Conservation (phyloP, 2,113 vertebrate species). For the Melanostigma gelatinosum region DNA sequence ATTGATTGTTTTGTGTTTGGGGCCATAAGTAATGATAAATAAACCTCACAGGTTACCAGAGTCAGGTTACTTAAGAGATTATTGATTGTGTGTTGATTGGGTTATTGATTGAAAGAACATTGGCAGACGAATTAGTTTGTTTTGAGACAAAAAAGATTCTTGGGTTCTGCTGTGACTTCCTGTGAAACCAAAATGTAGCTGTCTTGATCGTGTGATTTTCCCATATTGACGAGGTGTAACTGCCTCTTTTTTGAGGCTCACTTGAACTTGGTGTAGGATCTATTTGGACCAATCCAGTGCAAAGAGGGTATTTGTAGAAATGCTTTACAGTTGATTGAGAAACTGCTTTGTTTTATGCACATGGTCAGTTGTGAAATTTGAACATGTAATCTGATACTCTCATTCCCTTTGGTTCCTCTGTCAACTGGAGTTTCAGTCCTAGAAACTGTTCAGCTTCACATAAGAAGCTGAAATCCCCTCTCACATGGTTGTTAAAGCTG, state of each 20-base stretch:
- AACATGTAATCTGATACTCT: conserved; percentile 32
- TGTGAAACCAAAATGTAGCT: neutral
- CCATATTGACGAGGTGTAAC: neutral
- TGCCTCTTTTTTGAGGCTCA: neutral
- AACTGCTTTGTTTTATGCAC: conserved; percentile 14
- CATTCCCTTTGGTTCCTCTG: conserved; percentile 7
- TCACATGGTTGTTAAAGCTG: conserved; percentile 50
- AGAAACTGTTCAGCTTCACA: conserved; percentile 17
- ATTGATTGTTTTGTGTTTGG: neutral
- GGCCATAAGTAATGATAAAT: neutral
- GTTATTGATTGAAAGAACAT: neutral
- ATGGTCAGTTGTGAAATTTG: conserved; percentile 18
- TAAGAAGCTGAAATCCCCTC: conserved; percentile 55
- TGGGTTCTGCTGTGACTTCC: neutral
- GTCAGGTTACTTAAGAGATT: neutral
- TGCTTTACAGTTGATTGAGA: neutral
- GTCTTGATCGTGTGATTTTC: neutral
- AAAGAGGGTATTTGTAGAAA: neutral
- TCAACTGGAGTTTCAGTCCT: conserved; percentile 28
- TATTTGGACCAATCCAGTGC: neutral
- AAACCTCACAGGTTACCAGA: neutral
- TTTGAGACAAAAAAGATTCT: neutral
- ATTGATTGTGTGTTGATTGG: neutral
- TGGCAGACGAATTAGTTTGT: neutral
- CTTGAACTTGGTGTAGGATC: neutral